phyloP scores from a whole-genome alignment of 2,888 invertebrate genomes.

The Dione vanillae region DNA sequence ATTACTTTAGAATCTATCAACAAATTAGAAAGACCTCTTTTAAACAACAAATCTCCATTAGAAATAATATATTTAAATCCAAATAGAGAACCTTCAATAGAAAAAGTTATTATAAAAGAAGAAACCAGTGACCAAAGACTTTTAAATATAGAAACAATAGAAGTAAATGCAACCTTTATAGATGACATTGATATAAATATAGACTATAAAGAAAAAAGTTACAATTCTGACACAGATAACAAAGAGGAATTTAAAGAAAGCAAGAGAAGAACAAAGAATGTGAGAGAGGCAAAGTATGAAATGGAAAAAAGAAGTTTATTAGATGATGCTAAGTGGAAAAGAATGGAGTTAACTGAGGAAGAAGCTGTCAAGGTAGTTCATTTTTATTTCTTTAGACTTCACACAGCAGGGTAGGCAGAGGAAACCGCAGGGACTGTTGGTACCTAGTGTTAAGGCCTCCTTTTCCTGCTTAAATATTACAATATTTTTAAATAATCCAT shows the following conservation, averaged over 20 bases:
- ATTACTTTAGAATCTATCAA: constrained; percentile 62
- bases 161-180: constrained; percentile 18
- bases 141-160: constrained; percentile 41
- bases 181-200: constrained; percentile 42
- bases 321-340: constrained; percentile 66
- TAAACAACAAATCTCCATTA: constrained; percentile 57
- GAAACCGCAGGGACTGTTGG: no score
- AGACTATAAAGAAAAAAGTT: constrained; percentile 18
- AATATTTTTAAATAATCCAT: no score
- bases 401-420: no score
- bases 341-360: constrained; percentile 62
- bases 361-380: constrained; percentile 60
- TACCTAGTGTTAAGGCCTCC: no score
- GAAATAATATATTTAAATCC: constrained; percentile 39
- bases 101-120: constrained; percentile 31
- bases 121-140: constrained; percentile 34
- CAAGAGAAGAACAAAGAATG: constrained; percentile 20
- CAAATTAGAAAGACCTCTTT: constrained; percentile 56
- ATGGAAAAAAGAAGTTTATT: constrained; percentile 51
- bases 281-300: constrained; percentile 12
- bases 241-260: constrained; percentile 13
- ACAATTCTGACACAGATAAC: constrained; percentile 31
- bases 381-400: no score
- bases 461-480: no score
- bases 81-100: constrained; percentile 14